Conservation (phyloP, 2,888 invertebrate genomes). For the Aromia moschata region DNA sequence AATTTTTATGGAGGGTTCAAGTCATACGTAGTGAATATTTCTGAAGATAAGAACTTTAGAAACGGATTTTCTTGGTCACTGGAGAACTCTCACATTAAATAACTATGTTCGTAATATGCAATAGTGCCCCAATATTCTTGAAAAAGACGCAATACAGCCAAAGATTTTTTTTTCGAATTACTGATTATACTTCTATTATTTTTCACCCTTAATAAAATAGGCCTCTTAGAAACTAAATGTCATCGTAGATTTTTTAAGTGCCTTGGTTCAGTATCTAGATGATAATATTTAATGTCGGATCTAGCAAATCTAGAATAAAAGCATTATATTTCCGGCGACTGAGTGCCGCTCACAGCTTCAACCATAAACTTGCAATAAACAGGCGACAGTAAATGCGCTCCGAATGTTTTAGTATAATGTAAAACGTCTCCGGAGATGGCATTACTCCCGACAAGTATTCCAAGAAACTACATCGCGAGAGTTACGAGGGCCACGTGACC, state of each 20-base stretch:
- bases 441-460: constrained; percentile 35
- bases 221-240: constrained; percentile 19
- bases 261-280: constrained; percentile 28
- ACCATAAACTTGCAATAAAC: constrained; percentile 24
- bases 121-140: no score
- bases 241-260: constrained; percentile 32
- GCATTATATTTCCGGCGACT: constrained; percentile 38
- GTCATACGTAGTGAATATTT: no score
- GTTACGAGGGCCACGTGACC: constrained; percentile 24
- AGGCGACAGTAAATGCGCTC: constrained; percentile 20
- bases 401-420: constrained; percentile 42
- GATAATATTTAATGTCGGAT: constrained; percentile 33
- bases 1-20: no score
- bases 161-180: no score
- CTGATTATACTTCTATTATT: no score
- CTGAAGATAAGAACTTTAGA: no score
- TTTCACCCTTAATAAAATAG: no score
- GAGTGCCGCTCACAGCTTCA: constrained; percentile 52
- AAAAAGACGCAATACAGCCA: no score
- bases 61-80: no score
- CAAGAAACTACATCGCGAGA: constrained; percentile 34
- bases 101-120: no score
- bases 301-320: constrained; percentile 40
- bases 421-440: constrained; percentile 36
- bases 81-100: no score